These are phyloP conservation scores for Cremastinae sp. DNA, from an alignment of 2,888 invertebrate species.

Conservation along the genomic window DNA sequence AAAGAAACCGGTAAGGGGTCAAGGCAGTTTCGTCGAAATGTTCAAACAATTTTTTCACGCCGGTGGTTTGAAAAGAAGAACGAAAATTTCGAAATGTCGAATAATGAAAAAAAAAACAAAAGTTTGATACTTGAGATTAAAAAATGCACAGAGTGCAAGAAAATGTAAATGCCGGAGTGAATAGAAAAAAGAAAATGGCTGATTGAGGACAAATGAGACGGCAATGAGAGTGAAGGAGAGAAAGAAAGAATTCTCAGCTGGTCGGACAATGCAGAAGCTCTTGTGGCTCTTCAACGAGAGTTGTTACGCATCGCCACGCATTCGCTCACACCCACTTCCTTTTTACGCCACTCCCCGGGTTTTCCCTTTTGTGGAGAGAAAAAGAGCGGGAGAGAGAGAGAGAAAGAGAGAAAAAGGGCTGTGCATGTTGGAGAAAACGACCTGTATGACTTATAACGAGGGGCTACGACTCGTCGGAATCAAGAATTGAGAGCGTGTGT, in stretches of 20 bases:
- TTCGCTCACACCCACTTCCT: slow-evolving; percentile 80
- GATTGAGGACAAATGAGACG: slow-evolving; percentile 32
- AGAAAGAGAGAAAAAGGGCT: slow-evolving; percentile 27
- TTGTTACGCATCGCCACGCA: slow-evolving; percentile 79
- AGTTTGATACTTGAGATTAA: not conserved
- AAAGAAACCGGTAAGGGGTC: slow-evolving; percentile 39
- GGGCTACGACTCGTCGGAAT: slow-evolving; percentile 13
- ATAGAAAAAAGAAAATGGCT: slow-evolving; percentile 56
- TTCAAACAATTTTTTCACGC: slow-evolving; percentile 14
- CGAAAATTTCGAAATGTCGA: not conserved
- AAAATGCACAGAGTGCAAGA: not conserved
- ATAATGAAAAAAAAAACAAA: not conserved
- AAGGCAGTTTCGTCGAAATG: slow-evolving; percentile 36
- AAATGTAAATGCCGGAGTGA: not conserved
- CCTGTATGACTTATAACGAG: slow-evolving; percentile 40
- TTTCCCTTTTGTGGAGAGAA: slow-evolving; percentile 66
- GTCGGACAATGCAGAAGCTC: slow-evolving; percentile 18
- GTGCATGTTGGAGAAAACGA: slow-evolving; percentile 49
- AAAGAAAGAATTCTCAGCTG: slow-evolving; percentile 4
- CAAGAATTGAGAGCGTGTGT: slow-evolving; percentile 3
- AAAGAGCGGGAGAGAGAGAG: slow-evolving; percentile 41
- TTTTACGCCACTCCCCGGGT: slow-evolving; percentile 80
- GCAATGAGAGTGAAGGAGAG: not conserved
- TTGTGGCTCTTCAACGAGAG: slow-evolving; percentile 60
- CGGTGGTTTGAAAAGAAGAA: not conserved